Percentiles rank a stretch among this genome's conserved stretches.
These are phyloP conservation scores for Pelagia noctiluca DNA, from an alignment of 30 jellyfish, hydroid and myxozoan genomes.

Conservation along the genomic window DNA sequence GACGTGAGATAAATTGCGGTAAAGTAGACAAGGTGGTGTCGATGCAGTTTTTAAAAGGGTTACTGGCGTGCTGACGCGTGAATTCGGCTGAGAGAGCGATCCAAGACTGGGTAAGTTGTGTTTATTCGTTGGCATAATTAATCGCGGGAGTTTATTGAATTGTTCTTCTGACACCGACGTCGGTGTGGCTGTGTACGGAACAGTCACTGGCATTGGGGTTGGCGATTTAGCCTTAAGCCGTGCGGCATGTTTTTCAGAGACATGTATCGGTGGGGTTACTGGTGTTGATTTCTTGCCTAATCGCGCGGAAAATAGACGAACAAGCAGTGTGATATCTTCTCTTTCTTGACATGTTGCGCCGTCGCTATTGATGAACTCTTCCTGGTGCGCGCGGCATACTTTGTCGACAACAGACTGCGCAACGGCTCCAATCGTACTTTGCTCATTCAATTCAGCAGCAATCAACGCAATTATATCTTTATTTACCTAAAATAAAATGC, in stretches of 20 bases:
- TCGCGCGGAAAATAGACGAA: slow-evolving; percentile 85
- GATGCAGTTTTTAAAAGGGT: slow-evolving; percentile 48
- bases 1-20: slow-evolving; percentile 49
- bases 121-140: slow-evolving; percentile 37
- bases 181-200: slow-evolving; percentile 32
- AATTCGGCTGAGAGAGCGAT: slow-evolving; percentile 64
- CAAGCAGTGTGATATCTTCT: slow-evolving; percentile 95
- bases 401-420: slow-evolving; percentile 96
- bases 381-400: slow-evolving; percentile 90
- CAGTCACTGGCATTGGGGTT: slow-evolving; percentile 52
- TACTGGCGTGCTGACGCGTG: slow-evolving; percentile 79
- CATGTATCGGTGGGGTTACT: slow-evolving; percentile 64
- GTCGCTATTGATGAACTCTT: slow-evolving; percentile 62
- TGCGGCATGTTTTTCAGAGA: background rate
- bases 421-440: slow-evolving; percentile 81
- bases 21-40: slow-evolving; percentile 72
- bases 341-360: slow-evolving; percentile 77
- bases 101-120: background rate
- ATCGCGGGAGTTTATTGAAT: slow-evolving; percentile 19
- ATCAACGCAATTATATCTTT: slow-evolving; percentile 68
- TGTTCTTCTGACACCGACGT: background rate
- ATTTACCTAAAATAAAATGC: slow-evolving; percentile 68
- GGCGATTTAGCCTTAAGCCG: slow-evolving; percentile 29
- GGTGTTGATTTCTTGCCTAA: slow-evolving; percentile 82
- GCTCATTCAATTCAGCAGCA: slow-evolving; percentile 66